Evolutionary conservation across 2,888 invertebrate species (phyloP).

Genomic region (Xanthia togata): DNA sequence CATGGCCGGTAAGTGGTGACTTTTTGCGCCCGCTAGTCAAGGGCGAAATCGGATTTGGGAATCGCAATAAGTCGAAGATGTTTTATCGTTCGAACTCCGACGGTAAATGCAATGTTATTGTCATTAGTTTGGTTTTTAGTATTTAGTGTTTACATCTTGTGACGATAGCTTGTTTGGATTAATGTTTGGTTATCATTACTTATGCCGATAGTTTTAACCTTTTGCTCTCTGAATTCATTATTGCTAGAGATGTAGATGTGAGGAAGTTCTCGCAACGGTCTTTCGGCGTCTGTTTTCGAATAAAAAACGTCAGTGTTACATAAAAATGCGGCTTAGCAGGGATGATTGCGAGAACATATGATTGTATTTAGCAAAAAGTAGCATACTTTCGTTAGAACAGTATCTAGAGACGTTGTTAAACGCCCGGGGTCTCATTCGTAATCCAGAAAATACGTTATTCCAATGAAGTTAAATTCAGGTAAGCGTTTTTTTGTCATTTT

Average conservation of each 20-base stretch:
- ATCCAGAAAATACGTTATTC: conserved; percentile 69
- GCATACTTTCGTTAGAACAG: conserved; percentile 45
- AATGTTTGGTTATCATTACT: conserved; percentile 87
- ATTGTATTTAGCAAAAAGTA: conserved; percentile 54
- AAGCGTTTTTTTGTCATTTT: conserved; percentile 60
- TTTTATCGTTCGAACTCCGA: conserved; percentile 91
- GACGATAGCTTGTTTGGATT: conserved; percentile 83
- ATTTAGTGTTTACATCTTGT: conserved; percentile 87
- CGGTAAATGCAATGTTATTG: conserved; percentile 91
- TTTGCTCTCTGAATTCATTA: conserved; percentile 81
- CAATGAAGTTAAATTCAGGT: conserved; percentile 77
- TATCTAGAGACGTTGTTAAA: conserved; percentile 47
- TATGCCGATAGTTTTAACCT: conserved; percentile 86
- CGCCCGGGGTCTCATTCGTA: conserved; percentile 38
- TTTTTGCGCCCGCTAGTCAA: conserved; percentile 90
- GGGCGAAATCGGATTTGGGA: conserved; percentile 90
- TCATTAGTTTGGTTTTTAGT: conserved; percentile 89
- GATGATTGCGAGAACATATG: conserved; percentile 67
- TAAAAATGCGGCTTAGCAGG: conserved; percentile 68
- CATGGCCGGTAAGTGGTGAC: conserved; percentile 95
- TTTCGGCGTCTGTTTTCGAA: conserved; percentile 63
- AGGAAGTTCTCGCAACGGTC: conserved; percentile 82
- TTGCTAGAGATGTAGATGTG: conserved; percentile 76
- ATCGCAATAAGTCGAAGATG: conserved; percentile 90
- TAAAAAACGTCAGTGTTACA: conserved; percentile 63